Evolutionary conservation across 1,140 invertebrate genomes (phyloP), one percentile per base, ranked within the genome.

Genomic region (Euwallacea similis): DNA sequence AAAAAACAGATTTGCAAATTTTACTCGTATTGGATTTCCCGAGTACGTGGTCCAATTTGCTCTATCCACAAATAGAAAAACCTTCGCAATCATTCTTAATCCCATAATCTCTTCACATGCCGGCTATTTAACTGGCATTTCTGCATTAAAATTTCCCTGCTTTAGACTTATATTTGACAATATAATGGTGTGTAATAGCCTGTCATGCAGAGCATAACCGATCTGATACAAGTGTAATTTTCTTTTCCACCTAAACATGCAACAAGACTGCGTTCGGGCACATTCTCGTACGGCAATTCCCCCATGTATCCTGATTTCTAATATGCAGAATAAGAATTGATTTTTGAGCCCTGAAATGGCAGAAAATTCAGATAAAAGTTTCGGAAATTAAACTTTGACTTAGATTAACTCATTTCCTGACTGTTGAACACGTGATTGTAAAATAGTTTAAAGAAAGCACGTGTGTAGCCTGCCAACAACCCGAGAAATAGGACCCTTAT

Each of bases 401-500:
- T 56, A 33, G 21, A 33, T 33, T 33, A 33, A 33, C 21, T 33
- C 21, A 33, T 33, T 33, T 33, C 21, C 21, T 33, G 21, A 33
- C 21, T 33, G 21, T 33, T 33, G 21, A 33, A 33, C 21, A 33
- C 21, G 21, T 33, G 21, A 33, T 33, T 33, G 21, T 33, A 33
- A 33, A 33, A 4, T 13, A 50, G 47, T 50, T 11, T 50, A 33
- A 33, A 33, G 21, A 4, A 33, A 33, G 21, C 16, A 58, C 10
- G 16, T 58, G 55, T 13, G 21, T n/a, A 13, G 55, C 11, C 55
- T 58, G 16, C 13, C 46, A 50, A 50, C 13, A 69, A 74, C 44
- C 60, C 69, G 66, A 71, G 62, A 68, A 74, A 74, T 70, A 59
- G 64, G 62, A 62, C 67, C 56, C 65, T 56, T 67, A 73, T 73